Evolutionary conservation across 2,888 invertebrate species (phyloP), one percentile per base, ranked within the genome.

Genomic region (Plebejus melissa): DNA sequence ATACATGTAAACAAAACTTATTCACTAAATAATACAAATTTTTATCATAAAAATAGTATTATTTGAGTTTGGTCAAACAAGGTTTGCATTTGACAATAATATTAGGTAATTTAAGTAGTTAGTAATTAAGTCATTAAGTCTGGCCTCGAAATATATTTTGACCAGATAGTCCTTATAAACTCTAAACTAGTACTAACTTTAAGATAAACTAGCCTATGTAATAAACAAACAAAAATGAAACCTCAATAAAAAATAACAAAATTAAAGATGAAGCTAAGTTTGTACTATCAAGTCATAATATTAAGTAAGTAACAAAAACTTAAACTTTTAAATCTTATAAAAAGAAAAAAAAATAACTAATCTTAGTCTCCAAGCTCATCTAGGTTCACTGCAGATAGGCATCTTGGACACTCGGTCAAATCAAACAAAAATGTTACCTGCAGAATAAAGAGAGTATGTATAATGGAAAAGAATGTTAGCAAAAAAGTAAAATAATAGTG

Each of bases 341-440:
- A 69, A 41, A 65, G 16, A 41, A 32, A 65, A 76, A 57, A 72
- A 76, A 70, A 16, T 75, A 75, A 76, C 74, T 76, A 76, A 69
- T 16, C 41, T 46, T 69, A 77, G 60, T 78, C 75, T 77, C 81
- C 83, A 75, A 77, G 78, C 82, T 93, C 93, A 81, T 93, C 93
- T 77, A 93, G 80, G 79, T 88, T 91, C 28, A 84, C 83, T 36
- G 89, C 78, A 13, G 90, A 90, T 76, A 87, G 90, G 82, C 94
- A 94, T 9, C 89, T 86, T 4, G 94, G 94, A 78, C 94, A 94
- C 76, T 92, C 90, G 0, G 90, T 79, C 76, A 94, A 90, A 76
- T 94, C 94, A 78, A 91, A 81, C 36, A 94, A 82, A 79, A 94
- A 94, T 54, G 90, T 89, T 6, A 93, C 90, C 94, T 94, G 88